Base-by-base conservation (phyloP, 53 echinoderm and acorn worm species). In the Temnopleurus reevesii region DNA sequence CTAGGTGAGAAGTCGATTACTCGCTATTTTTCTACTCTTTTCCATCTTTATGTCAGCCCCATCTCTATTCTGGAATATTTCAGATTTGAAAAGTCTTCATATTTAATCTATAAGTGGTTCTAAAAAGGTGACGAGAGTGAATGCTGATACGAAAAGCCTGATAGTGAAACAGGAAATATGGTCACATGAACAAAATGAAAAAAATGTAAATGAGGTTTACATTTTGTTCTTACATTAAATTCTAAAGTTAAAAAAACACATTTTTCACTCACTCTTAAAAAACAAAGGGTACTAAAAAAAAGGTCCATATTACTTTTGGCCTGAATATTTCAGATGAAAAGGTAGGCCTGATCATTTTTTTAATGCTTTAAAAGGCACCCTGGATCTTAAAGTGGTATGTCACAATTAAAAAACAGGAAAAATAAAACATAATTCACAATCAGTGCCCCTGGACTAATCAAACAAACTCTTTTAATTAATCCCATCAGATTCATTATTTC, bases 1-100 rank as follows among this genome's bases (percentile, higher is more conserved):
- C 83, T 83, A 83, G 83, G 83, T 83, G 83, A 83, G 83, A 55
- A 83, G 83, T 55, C 19, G 55, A 83, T 81, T 83, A 83, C 83
- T 83, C 83, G 34, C 79, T 49, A 26, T 49, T 15, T 79, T 28
- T 47, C 79, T 79, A 28, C 79, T 49, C n/a, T 79, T 79, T 49
- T 29, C 36, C 28, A 41, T 79, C 79, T 79, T 15, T 79, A 46
- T 79, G 36, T 47, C 79, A 13, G 12, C 79, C 79, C 29, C 49
- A 79, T 46, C 79, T 79, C 49, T 79, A 29, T 47, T 79, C 49
- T 49, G 47, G 79, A 79, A 79, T 47, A 49, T 46, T 47, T 27
- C 46, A 47, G 79, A 79, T 79, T 46, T 46, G 49, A 26, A 79
- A 49, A 49, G 12, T 46, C 49, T 79, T 46, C 45, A 15, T 17